Percentiles rank a stretch among this genome's conserved stretches.
phyloP scores from a whole-genome alignment of 2,888 invertebrate genomes.

The Trimorus sp. region DNA sequence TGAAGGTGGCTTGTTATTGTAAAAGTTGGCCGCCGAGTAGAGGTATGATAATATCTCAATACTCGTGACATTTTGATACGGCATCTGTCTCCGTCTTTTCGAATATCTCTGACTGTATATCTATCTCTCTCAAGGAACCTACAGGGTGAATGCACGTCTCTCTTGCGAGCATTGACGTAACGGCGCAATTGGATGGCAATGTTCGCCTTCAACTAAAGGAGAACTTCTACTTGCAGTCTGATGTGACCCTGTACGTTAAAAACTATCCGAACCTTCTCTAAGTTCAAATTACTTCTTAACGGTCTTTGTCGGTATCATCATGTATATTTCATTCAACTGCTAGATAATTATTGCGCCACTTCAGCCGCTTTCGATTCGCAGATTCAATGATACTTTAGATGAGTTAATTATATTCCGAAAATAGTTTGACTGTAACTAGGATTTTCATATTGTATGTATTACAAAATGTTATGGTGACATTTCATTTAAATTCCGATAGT shows the following conservation, averaged over 20 bases:
- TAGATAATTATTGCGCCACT: conserved; percentile 33
- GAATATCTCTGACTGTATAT: too few species aligned
- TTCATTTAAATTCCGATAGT: too few species aligned
- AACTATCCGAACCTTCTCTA: conserved; percentile 49
- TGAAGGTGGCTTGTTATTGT: conserved; percentile 38
- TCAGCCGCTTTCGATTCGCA: neutral
- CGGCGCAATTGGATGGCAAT: conserved; percentile 35
- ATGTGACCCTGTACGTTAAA: conserved; percentile 40
- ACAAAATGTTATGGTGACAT: too few species aligned
- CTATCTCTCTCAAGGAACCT: too few species aligned
- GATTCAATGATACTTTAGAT: neutral
- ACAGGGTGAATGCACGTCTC: conserved; percentile 8
- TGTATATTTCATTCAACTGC: conserved; percentile 54
- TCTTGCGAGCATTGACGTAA: conserved; percentile 44
- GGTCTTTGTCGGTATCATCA: conserved; percentile 45
- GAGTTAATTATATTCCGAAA: neutral
- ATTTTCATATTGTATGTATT: too few species aligned
- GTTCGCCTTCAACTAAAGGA: conserved; percentile 38
- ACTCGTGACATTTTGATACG: conserved; percentile 30
- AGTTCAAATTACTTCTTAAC: conserved; percentile 56
- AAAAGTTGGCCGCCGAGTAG: conserved; percentile 30
- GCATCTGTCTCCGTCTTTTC: too few species aligned
- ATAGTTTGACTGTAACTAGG: too few species aligned
- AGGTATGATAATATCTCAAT: conserved; percentile 48
- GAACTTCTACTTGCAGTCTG: conserved; percentile 41